Evolutionary conservation across 2,888 invertebrate genomes (phyloP).

Genomic region (Leucoptera coffeella): DNA sequence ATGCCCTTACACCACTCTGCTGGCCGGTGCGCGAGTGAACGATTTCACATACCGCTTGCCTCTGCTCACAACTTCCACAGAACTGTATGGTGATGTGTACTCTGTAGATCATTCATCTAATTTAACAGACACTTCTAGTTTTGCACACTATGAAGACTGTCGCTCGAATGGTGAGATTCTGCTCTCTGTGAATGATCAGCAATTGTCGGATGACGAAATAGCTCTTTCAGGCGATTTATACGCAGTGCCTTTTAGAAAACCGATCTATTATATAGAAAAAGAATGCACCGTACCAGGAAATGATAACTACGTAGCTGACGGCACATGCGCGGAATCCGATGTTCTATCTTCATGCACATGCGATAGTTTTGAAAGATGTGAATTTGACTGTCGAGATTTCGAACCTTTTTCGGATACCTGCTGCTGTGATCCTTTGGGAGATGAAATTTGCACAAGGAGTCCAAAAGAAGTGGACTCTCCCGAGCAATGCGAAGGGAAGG

Average conservation of each 20-base stretch:
- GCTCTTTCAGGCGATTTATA: conserved; percentile 26
- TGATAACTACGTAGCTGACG: conserved; percentile 29
- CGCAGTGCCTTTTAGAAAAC: conserved; percentile 39
- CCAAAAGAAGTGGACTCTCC: conserved; percentile 45
- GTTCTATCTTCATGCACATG: conserved; percentile 50
- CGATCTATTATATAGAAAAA: conserved; percentile 33
- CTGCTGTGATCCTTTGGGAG: conserved; percentile 47
- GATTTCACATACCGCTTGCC: conserved; percentile 24
- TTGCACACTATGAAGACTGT: conserved; percentile 41
- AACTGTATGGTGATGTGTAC: conserved; percentile 33
- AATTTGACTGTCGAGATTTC: conserved; percentile 51
- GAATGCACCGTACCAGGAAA: conserved; percentile 20
- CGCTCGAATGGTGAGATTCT: conserved; percentile 21
- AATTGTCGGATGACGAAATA: conserved; percentile 13
- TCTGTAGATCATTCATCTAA: conserved; percentile 43
- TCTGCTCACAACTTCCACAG: conserved; percentile 27
- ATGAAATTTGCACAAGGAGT: conserved; percentile 42
- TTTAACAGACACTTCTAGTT: conserved; percentile 43
- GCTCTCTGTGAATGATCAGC: conserved; percentile 15
- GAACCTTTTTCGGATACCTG: conserved; percentile 58
- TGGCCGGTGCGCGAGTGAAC: conserved; percentile 25
- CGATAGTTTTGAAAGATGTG: conserved; percentile 50
- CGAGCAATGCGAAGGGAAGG: conserved; percentile 29
- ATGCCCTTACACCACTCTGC: conserved; percentile 43
- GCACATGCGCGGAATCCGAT: conserved; percentile 35